Conservation (phyloP, 2,888 invertebrate genomes). For the Stratiomys singularior region DNA sequence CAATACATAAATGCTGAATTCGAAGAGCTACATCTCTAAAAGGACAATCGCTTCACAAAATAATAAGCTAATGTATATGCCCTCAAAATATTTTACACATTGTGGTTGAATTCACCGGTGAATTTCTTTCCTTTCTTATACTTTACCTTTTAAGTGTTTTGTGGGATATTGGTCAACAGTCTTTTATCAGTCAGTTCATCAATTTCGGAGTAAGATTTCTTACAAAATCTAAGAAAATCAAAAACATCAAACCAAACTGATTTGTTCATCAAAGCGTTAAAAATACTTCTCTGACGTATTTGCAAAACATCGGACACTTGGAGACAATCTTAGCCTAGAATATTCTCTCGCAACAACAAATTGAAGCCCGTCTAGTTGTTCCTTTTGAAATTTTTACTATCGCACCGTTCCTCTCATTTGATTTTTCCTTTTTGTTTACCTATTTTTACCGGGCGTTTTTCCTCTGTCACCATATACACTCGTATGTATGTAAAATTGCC, state of each 20-base stretch:
- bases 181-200: too few species aligned
- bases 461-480: slow-evolving; percentile 11
- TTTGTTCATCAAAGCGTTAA: neutral
- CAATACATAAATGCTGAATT: too few species aligned
- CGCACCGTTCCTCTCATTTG: neutral
- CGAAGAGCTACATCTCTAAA: too few species aligned
- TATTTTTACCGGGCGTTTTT: slow-evolving; percentile 34
- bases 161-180: neutral
- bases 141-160: too few species aligned
- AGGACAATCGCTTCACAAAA: too few species aligned
- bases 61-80: too few species aligned
- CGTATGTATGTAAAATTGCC: neutral
- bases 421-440: neutral
- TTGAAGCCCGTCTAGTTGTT: slow-evolving; percentile 12
- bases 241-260: too few species aligned
- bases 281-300: neutral
- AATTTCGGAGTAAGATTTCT: too few species aligned
- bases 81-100: too few species aligned
- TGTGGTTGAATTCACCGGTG: too few species aligned
- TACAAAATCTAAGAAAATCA: too few species aligned
- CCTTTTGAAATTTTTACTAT: slow-evolving; percentile 23
- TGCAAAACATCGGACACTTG: slow-evolving; percentile 16
- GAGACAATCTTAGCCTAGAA: slow-evolving; percentile 22
- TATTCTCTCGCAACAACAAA: slow-evolving; percentile 22
- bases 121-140: too few species aligned